A percentile compares a stretch with the other conserved stretches of the same genome.
Conservation (phyloP, 1,140 invertebrate genomes). For the Ptiloglossa arizonensis region DNA sequence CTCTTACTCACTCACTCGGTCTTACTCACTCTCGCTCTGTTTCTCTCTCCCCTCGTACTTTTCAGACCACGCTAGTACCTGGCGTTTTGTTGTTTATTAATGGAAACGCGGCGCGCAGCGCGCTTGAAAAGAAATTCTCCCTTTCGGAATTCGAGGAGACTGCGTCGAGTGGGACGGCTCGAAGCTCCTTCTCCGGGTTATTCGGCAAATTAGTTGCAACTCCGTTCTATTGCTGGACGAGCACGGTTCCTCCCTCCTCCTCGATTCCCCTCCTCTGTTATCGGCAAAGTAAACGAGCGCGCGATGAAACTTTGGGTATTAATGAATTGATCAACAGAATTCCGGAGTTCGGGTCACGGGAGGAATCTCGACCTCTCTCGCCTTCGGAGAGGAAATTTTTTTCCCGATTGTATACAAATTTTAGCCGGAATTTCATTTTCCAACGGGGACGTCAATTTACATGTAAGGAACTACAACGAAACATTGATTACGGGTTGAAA, state of each 20-base stretch:
- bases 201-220: not conserved
- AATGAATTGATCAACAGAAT: not conserved
- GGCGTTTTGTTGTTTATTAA: constrained; percentile 57
- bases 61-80: not conserved
- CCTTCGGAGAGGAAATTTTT: not conserved
- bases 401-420: not conserved
- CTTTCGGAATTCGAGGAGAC: constrained; percentile 24
- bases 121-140: constrained; percentile 46
- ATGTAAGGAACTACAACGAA: too few species aligned
- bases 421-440: too few species aligned
- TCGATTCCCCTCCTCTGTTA: not conserved
- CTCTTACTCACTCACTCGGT: too few species aligned
- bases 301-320: not conserved
- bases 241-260: too few species aligned
- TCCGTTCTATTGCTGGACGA: too few species aligned
- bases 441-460: too few species aligned
- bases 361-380: too few species aligned
- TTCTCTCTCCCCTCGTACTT: not conserved
- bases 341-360: not conserved
- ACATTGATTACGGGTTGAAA: too few species aligned
- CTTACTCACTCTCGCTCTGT: too few species aligned
- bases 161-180: constrained; percentile 28
- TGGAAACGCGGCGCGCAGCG: constrained; percentile 38
- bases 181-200: not conserved
- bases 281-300: not conserved